Conservation (phyloP, 2,888 invertebrate species). For the Callimorpha dominula region DNA sequence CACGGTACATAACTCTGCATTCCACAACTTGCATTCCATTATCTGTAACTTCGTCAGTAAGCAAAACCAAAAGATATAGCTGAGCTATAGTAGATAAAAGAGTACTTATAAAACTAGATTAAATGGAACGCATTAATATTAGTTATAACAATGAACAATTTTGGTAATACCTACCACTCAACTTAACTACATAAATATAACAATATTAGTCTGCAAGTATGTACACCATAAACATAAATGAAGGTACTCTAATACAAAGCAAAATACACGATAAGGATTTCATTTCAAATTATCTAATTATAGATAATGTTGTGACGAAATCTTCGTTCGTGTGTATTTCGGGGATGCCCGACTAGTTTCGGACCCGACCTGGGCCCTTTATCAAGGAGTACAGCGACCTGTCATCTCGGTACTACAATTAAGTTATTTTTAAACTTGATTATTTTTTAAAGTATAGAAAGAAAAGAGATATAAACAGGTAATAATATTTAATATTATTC, state of each 20-base stretch:
- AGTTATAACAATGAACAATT: neutral
- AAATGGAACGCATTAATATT: conserved; percentile 4
- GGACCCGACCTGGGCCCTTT: neutral
- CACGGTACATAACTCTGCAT: neutral
- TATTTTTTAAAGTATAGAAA: neutral
- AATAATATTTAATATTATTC: neutral
- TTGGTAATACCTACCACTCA: neutral
- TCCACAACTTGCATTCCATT: neutral
- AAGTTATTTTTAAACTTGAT: neutral
- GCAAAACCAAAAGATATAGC: neutral
- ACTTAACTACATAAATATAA: neutral
- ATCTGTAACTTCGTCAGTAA: neutral
- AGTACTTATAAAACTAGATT: neutral
- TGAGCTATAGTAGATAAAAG: neutral
- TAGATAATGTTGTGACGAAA: too few species aligned
- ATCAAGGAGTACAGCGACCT: neutral
- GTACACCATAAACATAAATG: neutral
- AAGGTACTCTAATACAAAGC: too few species aligned
- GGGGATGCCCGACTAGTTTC: neutral
- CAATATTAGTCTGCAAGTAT: neutral
- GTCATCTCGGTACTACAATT: neutral
- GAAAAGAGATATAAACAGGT: neutral
- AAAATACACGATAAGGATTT: too few species aligned
- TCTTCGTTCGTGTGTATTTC: too few species aligned
- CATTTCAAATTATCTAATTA: too few species aligned